Evolutionary conservation across 2,888 invertebrate genomes (phyloP), one percentile per base, ranked within the genome.

Genomic region (Volucella bombylans): DNA sequence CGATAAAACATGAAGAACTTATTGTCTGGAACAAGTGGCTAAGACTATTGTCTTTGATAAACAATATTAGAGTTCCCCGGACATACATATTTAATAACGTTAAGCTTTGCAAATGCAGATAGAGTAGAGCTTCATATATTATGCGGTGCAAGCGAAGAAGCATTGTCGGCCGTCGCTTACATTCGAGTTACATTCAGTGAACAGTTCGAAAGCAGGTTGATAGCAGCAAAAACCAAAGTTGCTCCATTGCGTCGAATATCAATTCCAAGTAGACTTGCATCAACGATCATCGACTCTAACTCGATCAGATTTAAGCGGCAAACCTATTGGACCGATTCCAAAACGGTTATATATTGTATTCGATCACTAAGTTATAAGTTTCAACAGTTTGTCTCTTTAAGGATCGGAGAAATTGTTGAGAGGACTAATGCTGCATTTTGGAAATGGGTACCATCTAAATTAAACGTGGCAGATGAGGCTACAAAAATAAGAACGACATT

Each of bases 291-390:
- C 1, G 18, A 68, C 12, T 57, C n/a, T 31, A 71, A 59, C 43
- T 49, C 59, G 1, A 39, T 87, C 1, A 18, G n/a, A n/a, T n/a
- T 87, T 31, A 47, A 43, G 2, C 31, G 73, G 8, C 74, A 31
- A 6, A 11, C 64, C 9, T 87, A 86, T 57, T 88, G 87, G 87
- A 80, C 87, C 1, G 88, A 88, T 64, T 88, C 88, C 2, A 82
- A 62, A 61, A 87, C 81, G 12, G 87, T 87, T 14, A 45, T 88
- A 38, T 76, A 74, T 50, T 88, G 87, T 87, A 45, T 88, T n/a
- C 57, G 71, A 54, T 86, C 86, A 15, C 82, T 87, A 8, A 72
- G 74, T 1, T 71, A 86, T 65, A 86, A 82, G 62, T 82, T 87
- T 45, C 80, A 78, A 67, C 85, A 87, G 39, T 88, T 86, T 41